A percentile compares a stretch with the other conserved stretches of the same genome.
These are phyloP conservation scores for Brachionus asplanchnoidis DNA, from an alignment of 1,140 invertebrate species.

Conservation along the genomic window DNA sequence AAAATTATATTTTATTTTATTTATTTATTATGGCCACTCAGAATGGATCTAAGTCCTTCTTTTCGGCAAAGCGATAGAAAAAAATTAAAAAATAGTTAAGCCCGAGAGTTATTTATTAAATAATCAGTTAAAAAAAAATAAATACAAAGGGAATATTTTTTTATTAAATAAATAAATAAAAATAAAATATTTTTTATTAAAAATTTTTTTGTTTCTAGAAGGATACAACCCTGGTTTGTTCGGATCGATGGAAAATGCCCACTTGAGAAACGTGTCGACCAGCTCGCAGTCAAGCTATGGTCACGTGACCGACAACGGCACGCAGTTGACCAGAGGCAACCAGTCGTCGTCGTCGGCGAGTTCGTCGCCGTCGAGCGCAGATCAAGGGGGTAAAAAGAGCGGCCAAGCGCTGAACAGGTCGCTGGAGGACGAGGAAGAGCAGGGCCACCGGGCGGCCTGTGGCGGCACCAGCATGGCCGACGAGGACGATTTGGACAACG, in stretches of 20 bases:
- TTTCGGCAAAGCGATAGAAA: too few species aligned
- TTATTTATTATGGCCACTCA: too few species aligned
- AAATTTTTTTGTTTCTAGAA: conserved; percentile 11
- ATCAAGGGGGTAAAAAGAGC: not conserved
- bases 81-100: too few species aligned
- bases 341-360: not conserved
- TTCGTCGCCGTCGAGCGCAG: not conserved
- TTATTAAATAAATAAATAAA: too few species aligned
- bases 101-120: too few species aligned
- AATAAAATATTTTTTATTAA: too few species aligned
- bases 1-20: too few species aligned
- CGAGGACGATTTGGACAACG: not conserved
- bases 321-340: not conserved
- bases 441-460: not conserved
- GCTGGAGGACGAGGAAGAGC: not conserved
- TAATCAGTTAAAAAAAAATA: too few species aligned
- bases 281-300: not conserved
- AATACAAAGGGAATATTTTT: too few species aligned
- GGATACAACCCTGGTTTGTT: not conserved
- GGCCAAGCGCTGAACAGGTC: not conserved
- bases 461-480: conserved; percentile 15
- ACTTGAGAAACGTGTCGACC: not conserved
- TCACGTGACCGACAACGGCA: not conserved
- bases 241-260: not conserved
- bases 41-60: too few species aligned